Evolutionary conservation across 2,113 vertebrate genomes (phyloP).

Genomic region (Pungitius pungitius): DNA sequence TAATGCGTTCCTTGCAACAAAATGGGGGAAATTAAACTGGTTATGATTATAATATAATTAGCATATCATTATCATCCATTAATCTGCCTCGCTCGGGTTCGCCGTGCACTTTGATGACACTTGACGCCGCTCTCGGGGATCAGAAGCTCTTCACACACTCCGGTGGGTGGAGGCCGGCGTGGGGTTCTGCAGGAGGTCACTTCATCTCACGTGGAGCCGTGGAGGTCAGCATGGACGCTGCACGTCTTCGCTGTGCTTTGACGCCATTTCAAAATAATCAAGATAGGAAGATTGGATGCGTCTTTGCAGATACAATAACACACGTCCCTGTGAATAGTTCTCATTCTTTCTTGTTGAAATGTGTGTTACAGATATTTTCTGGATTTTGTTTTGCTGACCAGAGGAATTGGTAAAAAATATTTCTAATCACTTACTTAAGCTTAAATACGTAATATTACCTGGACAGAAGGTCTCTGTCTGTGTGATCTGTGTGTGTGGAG

Average conservation of each 20-base stretch:
- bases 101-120: slow-evolving; percentile 20
- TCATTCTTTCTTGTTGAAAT: no score
- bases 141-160: background rate
- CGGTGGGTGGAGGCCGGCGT: background rate
- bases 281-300: no score
- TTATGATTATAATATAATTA: slow-evolving; percentile 62
- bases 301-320: no score
- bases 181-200: no score
- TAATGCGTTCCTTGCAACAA: slow-evolving; percentile 44
- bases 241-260: no score
- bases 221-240: no score
- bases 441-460: no score
- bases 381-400: no score
- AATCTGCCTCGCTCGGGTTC: slow-evolving; percentile 42
- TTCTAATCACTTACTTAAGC: background rate
- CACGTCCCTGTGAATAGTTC: no score
- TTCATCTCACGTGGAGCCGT: no score
- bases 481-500: background rate
- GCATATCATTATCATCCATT: slow-evolving; percentile 63
- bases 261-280: no score
- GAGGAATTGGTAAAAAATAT: no score
- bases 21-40: slow-evolving; percentile 37
- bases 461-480: background rate
- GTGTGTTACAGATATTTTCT: background rate
- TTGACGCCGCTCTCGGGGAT: background rate